Conservation (phyloP, 2,888 invertebrate species). For the Itoplectis maculator region DNA sequence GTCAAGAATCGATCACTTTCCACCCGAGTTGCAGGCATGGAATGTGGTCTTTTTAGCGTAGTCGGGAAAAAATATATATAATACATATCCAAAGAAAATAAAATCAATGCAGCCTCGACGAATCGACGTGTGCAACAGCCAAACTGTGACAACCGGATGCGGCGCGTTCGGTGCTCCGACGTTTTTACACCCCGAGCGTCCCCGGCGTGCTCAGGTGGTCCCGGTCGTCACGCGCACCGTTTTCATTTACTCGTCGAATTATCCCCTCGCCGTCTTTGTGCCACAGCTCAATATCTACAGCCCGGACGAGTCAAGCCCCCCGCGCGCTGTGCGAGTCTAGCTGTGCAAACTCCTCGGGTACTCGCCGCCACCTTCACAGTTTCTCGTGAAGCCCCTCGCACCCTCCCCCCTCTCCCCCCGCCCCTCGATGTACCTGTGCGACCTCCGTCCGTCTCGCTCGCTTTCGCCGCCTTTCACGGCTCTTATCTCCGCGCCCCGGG, state of each 20-base stretch:
- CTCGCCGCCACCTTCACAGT: neutral
- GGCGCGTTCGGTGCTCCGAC: neutral
- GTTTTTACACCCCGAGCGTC: neutral
- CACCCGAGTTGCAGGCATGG: no score
- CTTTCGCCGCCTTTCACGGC: neutral
- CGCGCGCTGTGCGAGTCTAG: slow-evolving; percentile 13
- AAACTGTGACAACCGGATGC: neutral
- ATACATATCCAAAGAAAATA: no score
- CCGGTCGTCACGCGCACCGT: neutral
- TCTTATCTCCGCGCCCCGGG: neutral
- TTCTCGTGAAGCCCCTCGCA: neutral
- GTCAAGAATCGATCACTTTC: no score
- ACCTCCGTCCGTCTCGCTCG: slow-evolving; percentile 16
- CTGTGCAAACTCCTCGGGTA: neutral
- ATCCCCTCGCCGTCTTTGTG: neutral
- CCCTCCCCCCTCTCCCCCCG: no score
- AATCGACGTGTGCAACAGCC: no score
- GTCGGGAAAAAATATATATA: no score
- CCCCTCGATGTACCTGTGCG: slow-evolving; percentile 11
- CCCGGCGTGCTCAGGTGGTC: slow-evolving; percentile 9
- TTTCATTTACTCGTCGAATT: slow-evolving; percentile 25
- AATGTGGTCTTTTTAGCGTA: no score
- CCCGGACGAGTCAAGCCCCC: slow-evolving; percentile 10
- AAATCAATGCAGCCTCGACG: no score
- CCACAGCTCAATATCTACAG: slow-evolving; percentile 8